Evolutionary conservation across 2,888 invertebrate species (phyloP).

Genomic region (Hemithea aestivaria): DNA sequence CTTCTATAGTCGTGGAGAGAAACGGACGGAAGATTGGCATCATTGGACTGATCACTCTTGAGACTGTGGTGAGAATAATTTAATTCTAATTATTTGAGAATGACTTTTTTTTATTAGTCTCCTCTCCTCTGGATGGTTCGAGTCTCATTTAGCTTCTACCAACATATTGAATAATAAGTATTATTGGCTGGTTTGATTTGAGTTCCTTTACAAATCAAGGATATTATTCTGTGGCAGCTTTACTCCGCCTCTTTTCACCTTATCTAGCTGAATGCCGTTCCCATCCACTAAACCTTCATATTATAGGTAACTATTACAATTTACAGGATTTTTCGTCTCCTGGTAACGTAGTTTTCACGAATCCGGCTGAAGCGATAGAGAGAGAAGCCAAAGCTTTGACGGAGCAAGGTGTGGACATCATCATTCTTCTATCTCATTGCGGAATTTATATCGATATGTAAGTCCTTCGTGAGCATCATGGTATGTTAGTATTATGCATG

Average conservation of each 20-base stretch:
- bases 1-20: constrained; percentile 82
- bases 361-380: constrained; percentile 82
- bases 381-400: constrained; percentile 80
- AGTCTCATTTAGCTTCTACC: no score
- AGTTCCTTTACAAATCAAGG: no score
- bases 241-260: no score
- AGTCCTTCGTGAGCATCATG: no score
- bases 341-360: constrained; percentile 82
- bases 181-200: no score
- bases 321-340: constrained; percentile 81
- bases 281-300: no score
- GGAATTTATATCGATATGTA: constrained; percentile 84
- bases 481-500: no score
- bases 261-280: no score
- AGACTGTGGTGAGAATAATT: constrained; percentile 75
- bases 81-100: not conserved
- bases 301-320: no score
- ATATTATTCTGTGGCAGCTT: not conserved
- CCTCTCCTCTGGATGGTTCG: no score
- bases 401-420: constrained; percentile 84
- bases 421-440: constrained; percentile 90
- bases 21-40: constrained; percentile 86
- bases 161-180: no score
- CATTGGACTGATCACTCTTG: constrained; percentile 86
- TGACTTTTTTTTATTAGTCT: not conserved